These are phyloP conservation scores for Epinotia demarniana DNA, from an alignment of 2,888 invertebrate species.

Conservation along the genomic window DNA sequence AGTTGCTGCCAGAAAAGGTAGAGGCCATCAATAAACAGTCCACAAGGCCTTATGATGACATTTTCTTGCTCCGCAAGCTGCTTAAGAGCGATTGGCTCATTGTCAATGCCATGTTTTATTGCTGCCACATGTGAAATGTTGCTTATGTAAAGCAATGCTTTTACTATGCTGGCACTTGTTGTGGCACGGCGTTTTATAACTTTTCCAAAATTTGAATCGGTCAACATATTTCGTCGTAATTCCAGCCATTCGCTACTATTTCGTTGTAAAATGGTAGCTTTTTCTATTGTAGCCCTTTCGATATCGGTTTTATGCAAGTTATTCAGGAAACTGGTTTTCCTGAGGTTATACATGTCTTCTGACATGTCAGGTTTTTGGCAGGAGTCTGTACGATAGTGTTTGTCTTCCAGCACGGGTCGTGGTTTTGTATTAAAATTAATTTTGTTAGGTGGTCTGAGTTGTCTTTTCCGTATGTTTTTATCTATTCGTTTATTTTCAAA, in stretches of 20 bases:
- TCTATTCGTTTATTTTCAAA: not conserved
- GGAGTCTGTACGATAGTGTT: not conserved
- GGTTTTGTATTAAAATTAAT: slow-evolving; percentile 2
- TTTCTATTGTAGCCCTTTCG: not conserved
- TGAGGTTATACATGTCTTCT: not conserved
- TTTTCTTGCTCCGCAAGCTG: not conserved
- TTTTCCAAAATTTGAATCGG: slow-evolving; percentile 2
- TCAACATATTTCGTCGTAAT: slow-evolving; percentile 2
- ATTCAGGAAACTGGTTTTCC: not conserved
- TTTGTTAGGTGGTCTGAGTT: not conserved
- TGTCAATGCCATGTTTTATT: slow-evolving; percentile 2
- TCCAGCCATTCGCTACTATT: slow-evolving; percentile 8
- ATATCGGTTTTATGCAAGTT: not conserved
- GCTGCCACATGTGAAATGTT: not conserved
- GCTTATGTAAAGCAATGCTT: too few species aligned
- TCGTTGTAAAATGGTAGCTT: not conserved
- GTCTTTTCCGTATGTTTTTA: not conserved
- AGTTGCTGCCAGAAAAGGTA: too few species aligned
- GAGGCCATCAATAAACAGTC: not conserved
- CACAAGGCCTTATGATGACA: not conserved
- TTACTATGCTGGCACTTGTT: not conserved
- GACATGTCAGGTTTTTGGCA: not conserved
- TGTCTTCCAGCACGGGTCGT: not conserved
- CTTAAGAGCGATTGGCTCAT: slow-evolving; percentile 9
- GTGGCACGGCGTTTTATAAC: slow-evolving; percentile 1